Percentiles rank a stretch among this genome's conserved stretches.
phyloP scores from a whole-genome alignment of 2,797 vertebrate genomes.

The Liasis olivaceus region DNA sequence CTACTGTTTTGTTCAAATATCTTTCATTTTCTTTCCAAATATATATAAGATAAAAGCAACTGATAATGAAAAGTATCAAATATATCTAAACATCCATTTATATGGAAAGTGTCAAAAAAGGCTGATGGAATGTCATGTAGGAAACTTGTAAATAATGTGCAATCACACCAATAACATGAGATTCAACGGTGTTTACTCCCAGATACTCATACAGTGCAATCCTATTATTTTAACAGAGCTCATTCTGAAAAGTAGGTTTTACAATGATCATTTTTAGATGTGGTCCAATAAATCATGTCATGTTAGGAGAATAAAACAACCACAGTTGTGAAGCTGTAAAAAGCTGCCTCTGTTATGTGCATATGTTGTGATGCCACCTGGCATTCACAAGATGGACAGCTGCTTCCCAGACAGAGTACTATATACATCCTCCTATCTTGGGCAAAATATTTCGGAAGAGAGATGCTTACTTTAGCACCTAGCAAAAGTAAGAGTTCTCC shows the following conservation, averaged over 20 bases:
- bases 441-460: background rate
- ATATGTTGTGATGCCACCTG: background rate
- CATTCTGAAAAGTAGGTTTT: background rate
- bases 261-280: background rate
- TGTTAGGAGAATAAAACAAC: background rate
- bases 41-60: background rate
- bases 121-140: background rate
- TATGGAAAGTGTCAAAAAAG: background rate
- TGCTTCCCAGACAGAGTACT: background rate
- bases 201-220: background rate
- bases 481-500: background rate
- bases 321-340: background rate
- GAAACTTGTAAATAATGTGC: background rate
- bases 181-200: background rate
- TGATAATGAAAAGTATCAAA: background rate
- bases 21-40: background rate
- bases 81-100: background rate
- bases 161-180: background rate
- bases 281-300: background rate
- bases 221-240: background rate
- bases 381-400: background rate
- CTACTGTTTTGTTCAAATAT: background rate
- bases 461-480: background rate
- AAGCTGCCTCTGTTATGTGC: background rate
- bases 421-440: background rate